A percentile compares a stretch with the other conserved stretches of the same genome.
phyloP scores from a whole-genome alignment of 2,888 invertebrate species.

The Tetropium fuscum region DNA sequence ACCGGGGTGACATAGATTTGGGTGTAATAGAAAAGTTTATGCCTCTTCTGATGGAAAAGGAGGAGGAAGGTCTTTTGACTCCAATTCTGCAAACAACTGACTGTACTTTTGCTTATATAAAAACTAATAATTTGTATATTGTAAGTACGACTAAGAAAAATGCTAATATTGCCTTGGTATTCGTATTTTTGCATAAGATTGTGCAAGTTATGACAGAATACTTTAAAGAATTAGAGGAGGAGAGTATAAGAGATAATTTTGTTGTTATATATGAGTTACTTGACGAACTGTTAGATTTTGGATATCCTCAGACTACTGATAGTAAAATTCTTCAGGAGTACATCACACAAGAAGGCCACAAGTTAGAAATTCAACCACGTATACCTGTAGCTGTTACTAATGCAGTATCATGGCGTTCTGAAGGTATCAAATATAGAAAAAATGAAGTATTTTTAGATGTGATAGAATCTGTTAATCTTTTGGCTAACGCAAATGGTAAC shows the following conservation, averaged over 20 bases:
- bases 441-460: slow-evolving; percentile 99
- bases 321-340: slow-evolving; percentile 98
- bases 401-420: slow-evolving; percentile 98
- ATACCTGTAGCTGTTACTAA: slow-evolving; percentile 99
- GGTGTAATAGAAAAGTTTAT: slow-evolving; percentile 98
- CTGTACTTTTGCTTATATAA: slow-evolving; percentile 95
- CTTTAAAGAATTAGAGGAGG: slow-evolving; percentile 98
- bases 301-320: slow-evolving; percentile 98
- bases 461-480: slow-evolving; percentile 96
- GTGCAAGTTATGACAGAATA: slow-evolving; percentile 96
- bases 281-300: slow-evolving; percentile 97
- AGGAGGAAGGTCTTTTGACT: slow-evolving; percentile 94
- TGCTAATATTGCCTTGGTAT: slow-evolving; percentile 95
- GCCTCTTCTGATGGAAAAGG: slow-evolving; percentile 96
- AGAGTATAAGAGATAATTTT: slow-evolving; percentile 98
- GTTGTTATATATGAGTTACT: slow-evolving; percentile 97
- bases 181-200: slow-evolving; percentile 96
- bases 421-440: slow-evolving; percentile 98
- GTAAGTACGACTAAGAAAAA: slow-evolving; percentile 98
- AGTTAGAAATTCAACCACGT: slow-evolving; percentile 94
- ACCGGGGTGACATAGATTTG: slow-evolving; percentile 97
- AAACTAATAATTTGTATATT: slow-evolving; percentile 97
- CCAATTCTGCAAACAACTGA: slow-evolving; percentile 91
- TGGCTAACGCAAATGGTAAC: slow-evolving; percentile 97
- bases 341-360: slow-evolving; percentile 98